phyloP scores from a whole-genome alignment of 1,140 invertebrate genomes.

The Drosophila kurseongensis region DNA sequence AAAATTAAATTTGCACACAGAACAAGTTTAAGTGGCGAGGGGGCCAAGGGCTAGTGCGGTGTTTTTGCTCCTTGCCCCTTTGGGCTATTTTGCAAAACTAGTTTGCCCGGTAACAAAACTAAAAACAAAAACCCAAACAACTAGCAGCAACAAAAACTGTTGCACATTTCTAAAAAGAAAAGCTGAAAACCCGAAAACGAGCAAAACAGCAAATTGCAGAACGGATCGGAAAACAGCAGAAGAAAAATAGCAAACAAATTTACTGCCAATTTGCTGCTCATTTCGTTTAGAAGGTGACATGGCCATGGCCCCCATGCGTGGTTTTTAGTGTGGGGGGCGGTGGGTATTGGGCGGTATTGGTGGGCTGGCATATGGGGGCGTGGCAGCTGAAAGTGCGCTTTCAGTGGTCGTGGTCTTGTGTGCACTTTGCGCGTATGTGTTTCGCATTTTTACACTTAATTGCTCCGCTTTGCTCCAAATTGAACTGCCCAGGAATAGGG shows the following conservation, averaged over 20 bases:
- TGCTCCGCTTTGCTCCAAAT: constrained; percentile 77
- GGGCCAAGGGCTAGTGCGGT: constrained; percentile 8
- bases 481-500: constrained; percentile 55
- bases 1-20: constrained; percentile 78
- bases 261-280: constrained; percentile 82
- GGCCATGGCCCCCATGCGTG: constrained; percentile 68
- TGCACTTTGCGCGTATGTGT: constrained; percentile 78
- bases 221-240: constrained; percentile 33
- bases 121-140: constrained; percentile 7
- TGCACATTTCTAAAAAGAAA: constrained; percentile 60
- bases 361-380: constrained; percentile 4
- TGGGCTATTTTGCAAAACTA: constrained; percentile 68
- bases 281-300: constrained; percentile 80
- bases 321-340: constrained; percentile 12
- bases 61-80: constrained; percentile 53
- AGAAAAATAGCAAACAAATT: constrained; percentile 82
- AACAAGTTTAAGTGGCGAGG: constrained; percentile 74
- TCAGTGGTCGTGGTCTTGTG: constrained; percentile 47
- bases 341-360: neutral
- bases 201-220: constrained; percentile 54
- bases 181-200: constrained; percentile 35
- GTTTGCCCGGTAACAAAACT: constrained; percentile 60
- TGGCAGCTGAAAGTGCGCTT: constrained; percentile 31
- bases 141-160: constrained; percentile 63
- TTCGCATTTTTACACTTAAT: constrained; percentile 82